Conservation (phyloP, 1,140 invertebrate species). For the Euschistus heros region DNA sequence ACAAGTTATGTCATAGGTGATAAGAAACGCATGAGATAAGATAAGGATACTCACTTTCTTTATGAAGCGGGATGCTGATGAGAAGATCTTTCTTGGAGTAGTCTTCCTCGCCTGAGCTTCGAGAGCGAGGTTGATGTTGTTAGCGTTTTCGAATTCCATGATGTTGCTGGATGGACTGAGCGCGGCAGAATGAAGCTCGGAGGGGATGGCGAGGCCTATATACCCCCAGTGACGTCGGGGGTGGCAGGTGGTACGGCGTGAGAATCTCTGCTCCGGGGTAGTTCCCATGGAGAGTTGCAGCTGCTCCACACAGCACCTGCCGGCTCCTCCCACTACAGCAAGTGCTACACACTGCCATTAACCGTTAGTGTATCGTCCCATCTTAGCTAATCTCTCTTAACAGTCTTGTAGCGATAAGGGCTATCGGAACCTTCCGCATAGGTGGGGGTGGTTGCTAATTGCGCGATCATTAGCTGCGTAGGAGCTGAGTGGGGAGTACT, state of each 20-base stretch:
- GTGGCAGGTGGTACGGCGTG: slow-evolving; percentile 11
- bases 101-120: slow-evolving; percentile 19
- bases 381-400: no score
- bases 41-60: slow-evolving; percentile 23
- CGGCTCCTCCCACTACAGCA: neutral
- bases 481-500: no score
- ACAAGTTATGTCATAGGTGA: neutral
- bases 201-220: neutral
- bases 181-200: neutral
- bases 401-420: no score
- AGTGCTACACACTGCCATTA: no score
- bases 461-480: no score
- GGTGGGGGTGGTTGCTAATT: no score
- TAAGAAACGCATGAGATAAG: neutral
- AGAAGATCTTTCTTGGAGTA: slow-evolving; percentile 11
- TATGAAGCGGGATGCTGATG: neutral
- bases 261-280: slow-evolving; percentile 5
- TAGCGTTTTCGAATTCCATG: slow-evolving; percentile 25
- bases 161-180: neutral
- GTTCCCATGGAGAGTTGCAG: neutral
- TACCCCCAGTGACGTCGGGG: slow-evolving; percentile 7
- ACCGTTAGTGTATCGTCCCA: no score
- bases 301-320: slow-evolving; percentile 11
- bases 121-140: slow-evolving; percentile 25
- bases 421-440: no score